Evolutionary conservation across 1,140 invertebrate species (phyloP), one percentile per base, ranked within the genome.

Genomic region (Aethina tumida): DNA sequence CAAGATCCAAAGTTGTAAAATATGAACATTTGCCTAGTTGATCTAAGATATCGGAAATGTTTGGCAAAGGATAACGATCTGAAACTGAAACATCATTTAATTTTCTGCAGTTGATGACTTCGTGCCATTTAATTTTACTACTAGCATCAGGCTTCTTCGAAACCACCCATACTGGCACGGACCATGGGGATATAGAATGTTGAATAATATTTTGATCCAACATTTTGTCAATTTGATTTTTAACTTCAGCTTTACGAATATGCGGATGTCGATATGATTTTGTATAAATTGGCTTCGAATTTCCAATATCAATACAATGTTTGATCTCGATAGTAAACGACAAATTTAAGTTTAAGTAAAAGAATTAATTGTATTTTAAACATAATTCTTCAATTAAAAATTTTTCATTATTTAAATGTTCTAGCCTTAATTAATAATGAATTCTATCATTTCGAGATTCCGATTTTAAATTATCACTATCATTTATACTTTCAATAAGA

Each of bases 11-110:
- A 0, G 55, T 50, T n/a, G 54, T 22, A 33, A 69, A 68, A 32
- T 51, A 63, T 31, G 48, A 44, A 6, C 46, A 34, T 6, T 49
- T 52, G 5, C 4, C 46, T 45, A 70, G 18, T 12, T 43, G 45
- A 39, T 63, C 54, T 28, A 52, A 21, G 9, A 54, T 52, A 10
- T 63, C 54, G 13, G 60, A 54, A 12, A 69, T 67, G 8, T 56
- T 43, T 5, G 68, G 66, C 4, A 73, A 34, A 5, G 67, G 69
- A 46, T 52, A 75, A 14, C 35, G 46, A 46, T 74, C 68, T 5
- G 45, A 41, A n/a, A 60, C 45, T 7, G 56, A 61, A 34, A 52
- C 50, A 15, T 58, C 52, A 45, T 66, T 65, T 14, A 65, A 21
- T 44, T 57, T 56, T 34, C 60, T 33, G 38, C 55, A 66, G 43